A percentile compares a stretch with the other conserved stretches of the same genome.
phyloP scores from a whole-genome alignment of 2,888 invertebrate genomes.

The Heterodera filipjevi region DNA sequence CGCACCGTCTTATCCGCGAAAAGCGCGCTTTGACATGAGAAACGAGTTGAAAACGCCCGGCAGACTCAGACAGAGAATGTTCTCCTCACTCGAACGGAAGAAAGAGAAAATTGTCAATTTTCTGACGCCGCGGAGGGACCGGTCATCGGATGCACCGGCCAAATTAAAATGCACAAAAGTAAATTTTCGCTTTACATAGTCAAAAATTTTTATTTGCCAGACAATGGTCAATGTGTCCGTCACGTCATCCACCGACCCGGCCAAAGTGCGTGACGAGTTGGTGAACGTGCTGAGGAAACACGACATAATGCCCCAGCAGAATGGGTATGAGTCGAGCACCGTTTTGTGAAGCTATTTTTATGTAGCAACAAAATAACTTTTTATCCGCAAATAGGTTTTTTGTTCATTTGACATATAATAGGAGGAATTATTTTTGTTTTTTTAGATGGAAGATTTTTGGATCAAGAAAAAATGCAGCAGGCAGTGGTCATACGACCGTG shows the following conservation, averaged over 20 bases:
- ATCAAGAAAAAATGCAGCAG: slow-evolving; percentile 70
- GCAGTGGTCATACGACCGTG: slow-evolving; percentile 72
- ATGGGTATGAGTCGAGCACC: too few relatives aligned
- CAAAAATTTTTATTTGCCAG: slow-evolving; percentile 66
- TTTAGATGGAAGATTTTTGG: slow-evolving; percentile 75
- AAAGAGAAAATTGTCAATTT: slow-evolving; percentile 75
- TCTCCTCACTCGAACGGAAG: slow-evolving; percentile 76
- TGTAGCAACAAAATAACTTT: background rate
- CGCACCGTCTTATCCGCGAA: slow-evolving; percentile 2
- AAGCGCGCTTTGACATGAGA: slow-evolving; percentile 24
- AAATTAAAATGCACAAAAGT: slow-evolving; percentile 42
- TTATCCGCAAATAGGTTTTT: too few relatives aligned
- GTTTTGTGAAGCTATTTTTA: too few relatives aligned
- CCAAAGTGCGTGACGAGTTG: slow-evolving; percentile 73
- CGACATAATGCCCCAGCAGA: slow-evolving; percentile 48
- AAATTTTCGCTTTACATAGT: background rate
- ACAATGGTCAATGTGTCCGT: slow-evolving; percentile 77
- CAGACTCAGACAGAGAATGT: slow-evolving; percentile 67
- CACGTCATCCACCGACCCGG: slow-evolving; percentile 74
- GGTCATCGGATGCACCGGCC: slow-evolving; percentile 44
- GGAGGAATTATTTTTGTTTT: slow-evolving; percentile 5
- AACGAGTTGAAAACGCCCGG: slow-evolving; percentile 28
- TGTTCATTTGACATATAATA: too few relatives aligned
- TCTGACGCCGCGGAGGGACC: slow-evolving; percentile 72
- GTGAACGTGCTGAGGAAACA: slow-evolving; percentile 70